Conservation (phyloP, 1,140 invertebrate genomes). For the Anagrus nilaparvatae region DNA sequence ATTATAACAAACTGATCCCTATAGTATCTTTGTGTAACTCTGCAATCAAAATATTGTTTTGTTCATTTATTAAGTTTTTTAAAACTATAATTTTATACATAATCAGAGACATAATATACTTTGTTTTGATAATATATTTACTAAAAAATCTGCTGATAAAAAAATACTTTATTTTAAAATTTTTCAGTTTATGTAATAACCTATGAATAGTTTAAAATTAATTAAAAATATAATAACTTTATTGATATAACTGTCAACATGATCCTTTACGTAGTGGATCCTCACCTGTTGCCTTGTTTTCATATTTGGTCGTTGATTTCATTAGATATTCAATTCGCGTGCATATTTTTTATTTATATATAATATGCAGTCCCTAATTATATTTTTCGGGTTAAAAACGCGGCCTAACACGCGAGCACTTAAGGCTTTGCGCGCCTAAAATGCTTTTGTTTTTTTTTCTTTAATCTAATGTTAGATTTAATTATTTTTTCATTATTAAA, state of each 20-base stretch:
- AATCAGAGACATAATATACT: no score
- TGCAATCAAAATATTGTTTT: no score
- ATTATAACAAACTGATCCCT: no score
- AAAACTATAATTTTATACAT: no score
- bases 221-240: not conserved
- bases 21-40: no score
- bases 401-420: constrained; percentile 34
- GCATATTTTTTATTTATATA: no score
- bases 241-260: constrained; percentile 25
- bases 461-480: constrained; percentile 10
- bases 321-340: constrained; percentile 33
- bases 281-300: constrained; percentile 35
- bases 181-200: not conserved
- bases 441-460: constrained; percentile 21
- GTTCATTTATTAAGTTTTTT: no score
- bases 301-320: constrained; percentile 16
- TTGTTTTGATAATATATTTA: no score
- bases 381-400: constrained; percentile 38
- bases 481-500: constrained; percentile 10
- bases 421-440: constrained; percentile 43
- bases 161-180: constrained; percentile 1
- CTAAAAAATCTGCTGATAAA: no score
- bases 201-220: not conserved
- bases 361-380: constrained; percentile 19
- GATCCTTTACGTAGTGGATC: constrained; percentile 33